Evolutionary conservation across 2,113 vertebrate genomes (phyloP), one percentile per base, ranked within the genome.

Genomic region (Macquaria australasica): DNA sequence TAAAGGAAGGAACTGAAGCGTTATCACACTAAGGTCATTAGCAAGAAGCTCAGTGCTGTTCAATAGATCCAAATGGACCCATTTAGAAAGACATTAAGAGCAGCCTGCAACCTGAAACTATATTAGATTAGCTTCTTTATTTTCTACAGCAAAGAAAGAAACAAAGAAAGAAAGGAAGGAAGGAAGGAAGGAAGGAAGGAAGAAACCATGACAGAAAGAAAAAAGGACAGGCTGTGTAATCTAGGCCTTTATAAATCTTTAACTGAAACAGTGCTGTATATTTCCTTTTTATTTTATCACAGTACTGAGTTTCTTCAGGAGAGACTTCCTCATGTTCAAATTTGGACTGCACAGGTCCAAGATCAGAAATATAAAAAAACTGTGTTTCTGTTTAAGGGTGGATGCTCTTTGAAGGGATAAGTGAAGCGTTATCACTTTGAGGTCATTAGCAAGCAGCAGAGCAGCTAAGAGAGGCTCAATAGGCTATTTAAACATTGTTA

Each of bases 61-160:
- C 82, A 89, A 82, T 81, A 83, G 75, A 87, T 81, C 81, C 78
- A 91, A 91, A 91, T 86, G 53, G 83, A 68, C 73, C 79, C 63
- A 87, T 92, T 92, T 89, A 90, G 82, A 89, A 79, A 83, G 75
- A 84, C 86, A 87, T 91, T 91, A 91, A 73, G 69, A 80, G 41
- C 75, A 89, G 85, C 73, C 83, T 85, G 83, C 84, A 81, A 91
- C 69, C 41, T 68, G 55, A 87, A 87, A 76, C 73, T 66, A 68
- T 73, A 86, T 79, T 71, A 83, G 60, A 88, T 87, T 75, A 48
- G 67, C 45, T 79, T 79, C 83, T 84, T 76, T 80, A 83, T 87
- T 79, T 70, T 78, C 81, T 8, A 39, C 81, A 58, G 21, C 18
- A 86, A 70, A 71, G 25, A 78, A 39, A 79, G 37, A 73, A 82